These are phyloP conservation scores for Threskiornis aethiopicus DNA, from an alignment of 2,797 vertebrate species.

Conservation along the genomic window DNA sequence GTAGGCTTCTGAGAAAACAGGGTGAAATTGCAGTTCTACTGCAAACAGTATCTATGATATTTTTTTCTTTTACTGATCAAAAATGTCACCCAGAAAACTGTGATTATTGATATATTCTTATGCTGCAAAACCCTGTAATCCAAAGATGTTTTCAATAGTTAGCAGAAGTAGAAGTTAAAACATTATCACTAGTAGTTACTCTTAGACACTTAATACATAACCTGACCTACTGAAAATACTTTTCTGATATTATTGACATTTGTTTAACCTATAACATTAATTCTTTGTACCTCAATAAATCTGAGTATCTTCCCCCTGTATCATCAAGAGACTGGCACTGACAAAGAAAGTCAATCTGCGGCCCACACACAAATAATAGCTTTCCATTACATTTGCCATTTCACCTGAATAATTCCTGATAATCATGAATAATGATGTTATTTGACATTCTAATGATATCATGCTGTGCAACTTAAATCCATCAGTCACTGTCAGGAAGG, in stretches of 20 bases:
- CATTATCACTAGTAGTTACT: not conserved
- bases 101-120: not conserved
- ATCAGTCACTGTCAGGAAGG: constrained; percentile 83
- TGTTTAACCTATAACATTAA: constrained; percentile 71
- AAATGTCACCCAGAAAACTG: not conserved
- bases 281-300: constrained; percentile 71
- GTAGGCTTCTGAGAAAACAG: not conserved
- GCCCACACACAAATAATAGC: constrained; percentile 76
- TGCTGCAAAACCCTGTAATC: not conserved
- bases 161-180: constrained; percentile 1
- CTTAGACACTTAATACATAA: constrained; percentile 10
- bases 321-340: constrained; percentile 53
- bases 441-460: constrained; percentile 82
- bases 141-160: not conserved
- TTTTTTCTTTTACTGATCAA: not conserved
- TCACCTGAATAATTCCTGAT: constrained; percentile 82
- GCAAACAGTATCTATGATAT: not conserved
- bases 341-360: constrained; percentile 72
- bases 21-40: not conserved
- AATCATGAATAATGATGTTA: constrained; percentile 90
- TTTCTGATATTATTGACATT: constrained; percentile 68
- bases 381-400: constrained; percentile 79
- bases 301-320: constrained; percentile 60
- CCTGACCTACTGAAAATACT: constrained; percentile 56
- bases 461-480: constrained; percentile 77